Evolutionary conservation across 2,113 vertebrate genomes (phyloP).

Genomic region (Taxidea taxus): DNA sequence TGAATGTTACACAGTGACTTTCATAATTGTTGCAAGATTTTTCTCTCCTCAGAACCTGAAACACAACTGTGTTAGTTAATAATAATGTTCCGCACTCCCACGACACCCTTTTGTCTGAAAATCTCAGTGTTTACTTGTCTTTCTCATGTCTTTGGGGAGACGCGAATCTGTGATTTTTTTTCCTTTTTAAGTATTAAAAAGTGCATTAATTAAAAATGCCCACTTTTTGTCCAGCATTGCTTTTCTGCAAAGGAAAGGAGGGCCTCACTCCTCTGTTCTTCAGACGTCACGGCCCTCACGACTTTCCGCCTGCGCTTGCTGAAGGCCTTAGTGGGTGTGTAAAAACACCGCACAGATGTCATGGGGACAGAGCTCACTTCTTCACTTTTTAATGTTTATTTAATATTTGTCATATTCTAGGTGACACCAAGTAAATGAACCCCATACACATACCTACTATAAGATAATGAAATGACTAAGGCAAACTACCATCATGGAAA

Average conservation of each 20-base stretch:
- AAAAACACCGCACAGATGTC: background rate
- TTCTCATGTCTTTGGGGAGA: background rate
- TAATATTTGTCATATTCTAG: background rate
- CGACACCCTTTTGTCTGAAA: slow-evolving; percentile 50
- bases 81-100: background rate
- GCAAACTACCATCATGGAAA: background rate
- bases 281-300: fast-evolving
- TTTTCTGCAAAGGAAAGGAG: background rate
- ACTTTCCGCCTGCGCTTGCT: background rate
- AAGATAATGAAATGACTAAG: background rate
- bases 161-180: slow-evolving; percentile 6
- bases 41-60: background rate
- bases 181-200: background rate
- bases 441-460: background rate
- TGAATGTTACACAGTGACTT: slow-evolving; percentile 37
- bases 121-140: slow-evolving; percentile 49
- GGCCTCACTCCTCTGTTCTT: background rate
- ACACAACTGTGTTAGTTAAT: slow-evolving; percentile 19
- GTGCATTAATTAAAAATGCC: background rate
- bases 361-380: background rate
- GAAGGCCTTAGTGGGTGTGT: background rate
- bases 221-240: background rate
- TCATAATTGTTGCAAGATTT: slow-evolving; percentile 48
- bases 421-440: background rate
- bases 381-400: background rate